phyloP scores from a whole-genome alignment of 2,113 vertebrate species.

The Bettongia penicillata region DNA sequence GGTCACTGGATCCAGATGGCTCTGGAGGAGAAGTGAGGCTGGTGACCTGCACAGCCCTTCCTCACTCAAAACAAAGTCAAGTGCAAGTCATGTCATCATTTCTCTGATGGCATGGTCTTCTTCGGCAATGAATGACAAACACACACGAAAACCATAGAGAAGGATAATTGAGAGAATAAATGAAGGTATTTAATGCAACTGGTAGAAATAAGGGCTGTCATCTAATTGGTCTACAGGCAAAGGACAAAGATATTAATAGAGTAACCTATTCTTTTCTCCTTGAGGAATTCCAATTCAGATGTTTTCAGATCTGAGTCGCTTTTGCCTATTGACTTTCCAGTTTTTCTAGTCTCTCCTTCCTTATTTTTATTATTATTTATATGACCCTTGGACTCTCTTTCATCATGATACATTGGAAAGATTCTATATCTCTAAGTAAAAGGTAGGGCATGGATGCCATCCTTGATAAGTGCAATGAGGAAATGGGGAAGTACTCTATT shows the following conservation, averaged over 20 bases:
- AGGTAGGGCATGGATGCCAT: not conserved
- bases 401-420: not conserved
- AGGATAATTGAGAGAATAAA: not conserved
- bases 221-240: not conserved
- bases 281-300: not conserved
- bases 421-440: not conserved
- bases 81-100: too few relatives aligned
- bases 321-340: not conserved
- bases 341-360: not conserved
- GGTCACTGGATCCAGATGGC: too few relatives aligned
- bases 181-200: not conserved
- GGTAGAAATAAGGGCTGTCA: not conserved
- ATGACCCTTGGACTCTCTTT: not conserved
- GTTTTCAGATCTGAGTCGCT: not conserved
- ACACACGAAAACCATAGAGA: not conserved
- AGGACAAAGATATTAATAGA: not conserved
- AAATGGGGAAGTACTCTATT: not conserved
- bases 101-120: too few relatives aligned
- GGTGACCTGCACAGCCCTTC: too few relatives aligned
- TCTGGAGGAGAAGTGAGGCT: too few relatives aligned
- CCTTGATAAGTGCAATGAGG: not conserved
- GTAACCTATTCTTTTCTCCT: not conserved
- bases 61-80: too few relatives aligned
- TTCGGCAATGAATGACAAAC: too few relatives aligned
- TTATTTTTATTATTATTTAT: not conserved